These are phyloP conservation scores for Gambusia affinis DNA, from an alignment of 2,113 vertebrate genomes.

Conservation along the genomic window DNA sequence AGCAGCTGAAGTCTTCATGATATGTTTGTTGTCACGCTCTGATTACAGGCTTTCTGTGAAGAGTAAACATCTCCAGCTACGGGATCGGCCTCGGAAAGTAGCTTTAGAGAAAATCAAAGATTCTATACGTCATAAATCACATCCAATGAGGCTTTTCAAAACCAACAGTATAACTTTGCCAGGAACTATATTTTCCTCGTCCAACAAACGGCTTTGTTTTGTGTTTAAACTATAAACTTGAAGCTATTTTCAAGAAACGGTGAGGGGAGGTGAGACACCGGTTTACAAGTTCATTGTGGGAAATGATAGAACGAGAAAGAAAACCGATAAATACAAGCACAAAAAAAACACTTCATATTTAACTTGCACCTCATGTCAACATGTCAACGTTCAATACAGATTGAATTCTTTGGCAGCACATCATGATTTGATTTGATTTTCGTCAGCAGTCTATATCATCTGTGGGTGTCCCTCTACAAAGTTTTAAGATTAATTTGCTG, in stretches of 20 bases:
- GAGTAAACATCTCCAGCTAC: conserved; percentile 5
- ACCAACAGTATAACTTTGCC: not conserved
- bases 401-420: not conserved
- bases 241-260: not conserved
- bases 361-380: not conserved
- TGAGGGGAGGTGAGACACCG: not conserved
- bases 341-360: not conserved
- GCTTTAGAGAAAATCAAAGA: conserved; percentile 22
- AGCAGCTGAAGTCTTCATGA: conserved; percentile 22
- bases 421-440: too few species aligned
- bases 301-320: not conserved
- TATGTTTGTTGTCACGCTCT: conserved; percentile 56
- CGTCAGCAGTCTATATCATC: too few species aligned
- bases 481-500: too few species aligned
- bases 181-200: not conserved
- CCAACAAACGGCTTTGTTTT: not conserved
- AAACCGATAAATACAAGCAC: not conserved
- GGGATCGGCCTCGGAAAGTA: conserved; percentile 13
- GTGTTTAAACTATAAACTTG: not conserved
- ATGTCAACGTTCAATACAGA: not conserved
- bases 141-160: not conserved
- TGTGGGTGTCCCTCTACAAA: too few species aligned
- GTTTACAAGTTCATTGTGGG: not conserved
- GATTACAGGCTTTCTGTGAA: conserved; percentile 35
- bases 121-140: conserved; percentile 9